Base-by-base conservation (phyloP, 2,113 vertebrate genomes). In the Zootoca vivipara region DNA sequence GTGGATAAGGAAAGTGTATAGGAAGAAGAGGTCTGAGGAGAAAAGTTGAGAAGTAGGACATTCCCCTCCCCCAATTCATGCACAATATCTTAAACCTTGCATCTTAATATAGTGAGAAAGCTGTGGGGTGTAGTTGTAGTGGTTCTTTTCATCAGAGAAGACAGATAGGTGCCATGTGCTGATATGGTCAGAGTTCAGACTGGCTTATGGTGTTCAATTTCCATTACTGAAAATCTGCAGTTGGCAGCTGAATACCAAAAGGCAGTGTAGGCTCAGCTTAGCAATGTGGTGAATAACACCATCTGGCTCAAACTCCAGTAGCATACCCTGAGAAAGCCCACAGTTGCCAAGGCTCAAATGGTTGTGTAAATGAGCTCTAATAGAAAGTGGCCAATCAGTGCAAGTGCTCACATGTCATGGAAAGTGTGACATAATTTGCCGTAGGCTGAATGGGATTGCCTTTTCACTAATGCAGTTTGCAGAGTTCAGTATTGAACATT, bases 401-500 rank as follows among this genome's bases (percentile, higher is more conserved):
- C 24, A 87, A 81, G n/a, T 33, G 62, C n/a, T 69, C 13, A 26
- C 18, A 30, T 24, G 12, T 86, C 90, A 73, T 91, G 93, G 90
- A 93, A 95, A 95, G 84, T 92, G 86, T 96, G 94, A 94, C 91
- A 0, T 83, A 78, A 93, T 85, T 88, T 92, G 74, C 22, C 88
- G 92, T 83, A 91, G 83, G 56, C 70, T 81, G 88, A 93, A 93
- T 94, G 91, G 93, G 89, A 93, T 89, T 90, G 85, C 18, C 90
- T 91, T 91, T 94, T 94, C 92, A 89, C 93, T 83, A 38, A 67
- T 38, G 20, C 30, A 28, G 13, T 24, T 82, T 83, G 81, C 28
- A 38, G 74, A 77, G 16, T 20, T 83, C 26, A 69, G 74, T 20
- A 67, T 20, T 88, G 72, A 88, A 75, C 22, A 56, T 58, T 83